phyloP scores from a whole-genome alignment of 2,888 invertebrate species.

The Asteroscopus sphinx region DNA sequence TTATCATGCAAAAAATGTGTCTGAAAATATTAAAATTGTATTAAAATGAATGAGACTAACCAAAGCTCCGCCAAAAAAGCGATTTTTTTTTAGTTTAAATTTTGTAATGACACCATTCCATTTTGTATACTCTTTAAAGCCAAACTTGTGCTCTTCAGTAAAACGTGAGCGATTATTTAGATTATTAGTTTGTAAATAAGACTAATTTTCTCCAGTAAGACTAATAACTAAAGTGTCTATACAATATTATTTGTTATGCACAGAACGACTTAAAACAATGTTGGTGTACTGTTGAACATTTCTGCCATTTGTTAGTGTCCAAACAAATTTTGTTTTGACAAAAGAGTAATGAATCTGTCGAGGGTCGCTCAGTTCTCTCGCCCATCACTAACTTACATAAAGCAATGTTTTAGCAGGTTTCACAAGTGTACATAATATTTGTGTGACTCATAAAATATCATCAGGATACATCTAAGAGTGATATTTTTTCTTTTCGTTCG shows the following conservation, averaged over 20 bases:
- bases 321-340: conserved; percentile 52
- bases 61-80: too few species aligned
- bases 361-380: conserved; percentile 14
- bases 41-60: too few species aligned
- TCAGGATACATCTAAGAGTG: neutral
- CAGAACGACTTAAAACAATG: conserved; percentile 23
- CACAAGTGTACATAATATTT: neutral
- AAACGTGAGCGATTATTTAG: neutral
- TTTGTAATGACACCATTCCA: too few species aligned
- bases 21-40: too few species aligned
- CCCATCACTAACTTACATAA: conserved; percentile 13
- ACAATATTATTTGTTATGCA: conserved; percentile 6
- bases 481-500: too few species aligned
- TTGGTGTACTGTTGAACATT: conserved; percentile 40
- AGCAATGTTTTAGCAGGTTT: conserved; percentile 3
- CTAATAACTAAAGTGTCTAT: too few species aligned
- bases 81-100: too few species aligned
- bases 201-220: neutral
- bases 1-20: too few species aligned
- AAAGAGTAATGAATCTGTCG: conserved; percentile 48
- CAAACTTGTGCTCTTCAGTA: too few species aligned
- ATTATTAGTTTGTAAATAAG: neutral
- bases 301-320: conserved; percentile 39
- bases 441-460: neutral
- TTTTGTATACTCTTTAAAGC: too few species aligned